These are phyloP conservation scores for Epirrita christyi DNA, from an alignment of 2,888 invertebrate genomes.

Conservation along the genomic window DNA sequence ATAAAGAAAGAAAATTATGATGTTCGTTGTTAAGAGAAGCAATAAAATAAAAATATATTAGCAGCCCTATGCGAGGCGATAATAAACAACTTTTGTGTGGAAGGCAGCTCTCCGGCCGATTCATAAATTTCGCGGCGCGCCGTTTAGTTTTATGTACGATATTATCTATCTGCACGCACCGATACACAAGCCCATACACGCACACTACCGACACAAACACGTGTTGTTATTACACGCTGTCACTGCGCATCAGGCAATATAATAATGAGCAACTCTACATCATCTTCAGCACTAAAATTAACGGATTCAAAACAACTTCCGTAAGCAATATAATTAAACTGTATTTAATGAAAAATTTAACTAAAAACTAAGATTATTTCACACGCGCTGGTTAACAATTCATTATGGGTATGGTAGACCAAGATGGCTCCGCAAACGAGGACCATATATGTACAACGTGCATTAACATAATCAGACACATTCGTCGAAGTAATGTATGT, in stretches of 20 bases:
- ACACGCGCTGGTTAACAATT: conserved; percentile 58
- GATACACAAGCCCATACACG: conserved; percentile 39
- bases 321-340: conserved; percentile 21
- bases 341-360: conserved; percentile 34
- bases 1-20: conserved; percentile 72
- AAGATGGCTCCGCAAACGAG: conserved; percentile 63
- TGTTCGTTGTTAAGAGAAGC: conserved; percentile 58
- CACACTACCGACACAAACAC: conserved; percentile 39
- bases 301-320: conserved; percentile 13
- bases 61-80: conserved; percentile 69
- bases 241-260: conserved; percentile 31
- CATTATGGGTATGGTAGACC: conserved; percentile 68
- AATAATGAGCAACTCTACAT: conserved; percentile 27
- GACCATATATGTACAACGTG: conserved; percentile 56
- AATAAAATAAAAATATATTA: conserved; percentile 70
- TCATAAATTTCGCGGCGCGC: conserved; percentile 80
- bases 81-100: conserved; percentile 83
- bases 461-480: conserved; percentile 81
- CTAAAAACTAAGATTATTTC: conserved; percentile 47
- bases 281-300: conserved; percentile 12
- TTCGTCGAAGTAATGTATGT: conserved; percentile 80
- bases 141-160: conserved; percentile 80
- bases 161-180: conserved; percentile 76
- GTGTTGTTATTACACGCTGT: conserved; percentile 39
- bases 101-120: conserved; percentile 77